Conservation (phyloP, 2,888 invertebrate genomes). For the Melinaea marsaeus region DNA sequence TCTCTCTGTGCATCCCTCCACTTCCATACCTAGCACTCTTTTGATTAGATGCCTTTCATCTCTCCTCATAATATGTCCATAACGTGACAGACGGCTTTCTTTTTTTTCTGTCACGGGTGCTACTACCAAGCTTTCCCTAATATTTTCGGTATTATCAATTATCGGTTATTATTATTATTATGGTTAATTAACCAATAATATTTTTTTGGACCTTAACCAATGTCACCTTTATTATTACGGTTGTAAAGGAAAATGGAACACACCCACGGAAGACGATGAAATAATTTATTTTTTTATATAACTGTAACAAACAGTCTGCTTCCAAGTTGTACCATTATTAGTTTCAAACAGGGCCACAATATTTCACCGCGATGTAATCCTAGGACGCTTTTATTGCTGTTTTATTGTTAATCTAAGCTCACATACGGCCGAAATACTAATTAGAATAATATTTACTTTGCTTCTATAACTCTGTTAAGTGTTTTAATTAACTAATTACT, state of each 20-base stretch:
- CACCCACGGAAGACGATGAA: neutral
- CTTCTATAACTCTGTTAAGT: too few relatives aligned
- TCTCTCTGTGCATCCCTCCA: too few relatives aligned
- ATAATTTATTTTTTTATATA: neutral
- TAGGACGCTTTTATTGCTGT: slow-evolving; percentile 16
- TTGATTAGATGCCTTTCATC: too few relatives aligned
- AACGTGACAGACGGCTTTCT: too few relatives aligned
- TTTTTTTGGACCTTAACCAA: neutral
- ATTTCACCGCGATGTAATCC: slow-evolving; percentile 18
- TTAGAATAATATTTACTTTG: neutral
- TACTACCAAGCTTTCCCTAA: too few relatives aligned
- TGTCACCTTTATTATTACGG: neutral
- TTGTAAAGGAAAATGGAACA: neutral
- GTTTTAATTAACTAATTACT: too few relatives aligned
- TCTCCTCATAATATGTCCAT: too few relatives aligned
- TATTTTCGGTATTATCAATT: too few relatives aligned
- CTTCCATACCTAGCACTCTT: too few relatives aligned
- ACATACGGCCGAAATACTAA: neutral
- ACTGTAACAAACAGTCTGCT: neutral
- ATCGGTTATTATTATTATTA: too few relatives aligned
- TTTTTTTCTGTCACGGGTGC: too few relatives aligned
- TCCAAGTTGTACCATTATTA: slow-evolving; percentile 13
- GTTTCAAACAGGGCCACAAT: slow-evolving; percentile 16
- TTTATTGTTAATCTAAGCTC: slow-evolving; percentile 21
- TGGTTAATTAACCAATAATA: too few relatives aligned